These are phyloP conservation scores for Cottoperca gobio DNA, from an alignment of 2,797 vertebrate species.

Conservation along the genomic window DNA sequence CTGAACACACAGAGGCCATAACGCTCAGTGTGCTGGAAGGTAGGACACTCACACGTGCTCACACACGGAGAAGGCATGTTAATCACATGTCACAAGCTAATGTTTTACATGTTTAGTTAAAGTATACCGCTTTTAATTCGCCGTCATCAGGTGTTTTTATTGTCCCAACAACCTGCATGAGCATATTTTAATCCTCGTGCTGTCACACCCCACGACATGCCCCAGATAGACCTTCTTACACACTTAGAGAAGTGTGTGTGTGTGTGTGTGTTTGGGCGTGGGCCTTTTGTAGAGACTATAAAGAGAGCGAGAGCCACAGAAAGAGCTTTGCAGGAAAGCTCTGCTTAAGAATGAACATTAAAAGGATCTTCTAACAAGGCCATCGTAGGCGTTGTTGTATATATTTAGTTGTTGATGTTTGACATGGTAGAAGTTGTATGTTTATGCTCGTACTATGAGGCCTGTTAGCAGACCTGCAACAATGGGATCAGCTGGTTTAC, in stretches of 20 bases:
- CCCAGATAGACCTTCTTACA: conserved; percentile 25
- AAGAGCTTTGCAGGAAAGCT: conserved; percentile 13
- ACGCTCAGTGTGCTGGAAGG: conserved; percentile 91
- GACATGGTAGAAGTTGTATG: conserved; percentile 9
- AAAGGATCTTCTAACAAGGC: background rate
- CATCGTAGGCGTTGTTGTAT: conserved; percentile 4
- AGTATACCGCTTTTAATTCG: no score
- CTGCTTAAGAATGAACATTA: conserved; percentile 2
- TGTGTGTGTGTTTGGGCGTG: background rate
- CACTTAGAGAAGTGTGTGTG: background rate
- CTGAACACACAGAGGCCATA: conserved; percentile 91
- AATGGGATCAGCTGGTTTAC: conserved; percentile 53
- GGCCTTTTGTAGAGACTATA: background rate
- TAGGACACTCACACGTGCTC: conserved; percentile 71
- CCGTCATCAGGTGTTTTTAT: no score
- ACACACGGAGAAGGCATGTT: no score
- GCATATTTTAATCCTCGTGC: no score
- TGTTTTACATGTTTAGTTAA: no score
- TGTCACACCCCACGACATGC: no score
- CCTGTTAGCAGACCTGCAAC: conserved; percentile 33
- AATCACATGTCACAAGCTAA: no score
- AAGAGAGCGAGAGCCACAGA: background rate
- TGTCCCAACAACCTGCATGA: no score
- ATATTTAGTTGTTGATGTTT: conserved; percentile 32
- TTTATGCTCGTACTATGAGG: conserved; percentile 3